phyloP scores from a whole-genome alignment of 2,888 invertebrate species.

The Eucera pruinosa region DNA sequence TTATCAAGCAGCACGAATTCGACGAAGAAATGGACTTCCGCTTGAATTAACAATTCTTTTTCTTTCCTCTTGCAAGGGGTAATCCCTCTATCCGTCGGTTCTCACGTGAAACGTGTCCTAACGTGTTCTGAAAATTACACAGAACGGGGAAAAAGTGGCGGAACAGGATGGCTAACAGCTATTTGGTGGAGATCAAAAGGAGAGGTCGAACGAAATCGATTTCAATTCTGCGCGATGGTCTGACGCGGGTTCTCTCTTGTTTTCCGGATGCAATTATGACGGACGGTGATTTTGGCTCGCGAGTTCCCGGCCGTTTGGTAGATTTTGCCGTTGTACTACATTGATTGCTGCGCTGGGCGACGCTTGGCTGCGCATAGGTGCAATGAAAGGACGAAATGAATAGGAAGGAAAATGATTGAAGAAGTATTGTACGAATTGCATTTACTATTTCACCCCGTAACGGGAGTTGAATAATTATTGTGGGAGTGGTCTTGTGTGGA shows the following conservation, averaged over 20 bases:
- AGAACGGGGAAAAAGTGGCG: too few relatives aligned
- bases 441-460: too few relatives aligned
- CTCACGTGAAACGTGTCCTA: constrained; percentile 1
- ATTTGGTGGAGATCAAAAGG: constrained; percentile 14
- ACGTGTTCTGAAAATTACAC: too few relatives aligned
- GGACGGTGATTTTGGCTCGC: neutral
- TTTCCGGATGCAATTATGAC: neutral
- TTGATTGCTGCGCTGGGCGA: neutral
- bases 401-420: neutral
- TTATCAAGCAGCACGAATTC: constrained; percentile 37
- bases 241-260: neutral
- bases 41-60: constrained; percentile 40
- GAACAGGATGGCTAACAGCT: constrained; percentile 5
- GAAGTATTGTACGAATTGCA: too few relatives aligned
- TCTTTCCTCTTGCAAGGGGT: neutral
- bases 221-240: constrained; percentile 17
- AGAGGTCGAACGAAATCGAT: constrained; percentile 36
- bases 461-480: too few relatives aligned
- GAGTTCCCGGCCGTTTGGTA: neutral
- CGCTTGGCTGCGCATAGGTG: too few relatives aligned
- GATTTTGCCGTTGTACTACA: neutral
- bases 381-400: neutral
- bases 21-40: constrained; percentile 17
- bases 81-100: constrained; percentile 16
- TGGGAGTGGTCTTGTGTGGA: too few relatives aligned